Base-by-base conservation (phyloP, 2,797 vertebrate genomes). In the Chelidonichthys spinosus region DNA sequence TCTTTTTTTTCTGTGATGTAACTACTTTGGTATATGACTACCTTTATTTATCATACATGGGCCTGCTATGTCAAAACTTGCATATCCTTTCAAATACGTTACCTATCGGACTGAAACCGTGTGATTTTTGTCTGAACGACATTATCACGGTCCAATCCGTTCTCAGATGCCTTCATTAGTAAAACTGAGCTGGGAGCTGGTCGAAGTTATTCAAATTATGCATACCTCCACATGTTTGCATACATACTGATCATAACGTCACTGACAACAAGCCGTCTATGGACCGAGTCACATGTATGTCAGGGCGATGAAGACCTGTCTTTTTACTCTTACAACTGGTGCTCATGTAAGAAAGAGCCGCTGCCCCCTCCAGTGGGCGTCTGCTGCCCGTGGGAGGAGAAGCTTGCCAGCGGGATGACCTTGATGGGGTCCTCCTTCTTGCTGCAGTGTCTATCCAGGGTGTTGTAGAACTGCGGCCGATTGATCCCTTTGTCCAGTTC, bases 401-500 rank as follows among this genome's bases (percentile, higher is more conserved):
- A 98, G 85, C 95, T 98, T 53, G 96, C 96, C 93, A 98, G 93
- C 11, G 96, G 95, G 82, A 99, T 99, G 79, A 97, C 95, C 94
- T 98, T 98, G 87, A 96, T 92, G 0, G 96, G 92, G 59, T 98
- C 96, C 83, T 97, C 96, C 84, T 94, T 96, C 83, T 94, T 93
- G 79, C 95, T 88, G 73, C 95, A 96, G 87, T 95, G 95, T 97
- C 96, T 97, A 56, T 98, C 96, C 60, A 97, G 95, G 79, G 95
- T 95, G 90, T 95, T 96, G 92, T 98, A 99, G 95, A 99, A 97
- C 87, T 97, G 96, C 37, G 96, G 95, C 85, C 95, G 89, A 83
- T 87, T 88, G 72, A 92, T 93, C 65, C 90, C 94, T 89, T 96
- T 97, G 91, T 98, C 96, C 87, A 91, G 90, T 89, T 96, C 96